Base-by-base conservation (phyloP, 2,113 vertebrate genomes). In the Crotalus tigris region DNA sequence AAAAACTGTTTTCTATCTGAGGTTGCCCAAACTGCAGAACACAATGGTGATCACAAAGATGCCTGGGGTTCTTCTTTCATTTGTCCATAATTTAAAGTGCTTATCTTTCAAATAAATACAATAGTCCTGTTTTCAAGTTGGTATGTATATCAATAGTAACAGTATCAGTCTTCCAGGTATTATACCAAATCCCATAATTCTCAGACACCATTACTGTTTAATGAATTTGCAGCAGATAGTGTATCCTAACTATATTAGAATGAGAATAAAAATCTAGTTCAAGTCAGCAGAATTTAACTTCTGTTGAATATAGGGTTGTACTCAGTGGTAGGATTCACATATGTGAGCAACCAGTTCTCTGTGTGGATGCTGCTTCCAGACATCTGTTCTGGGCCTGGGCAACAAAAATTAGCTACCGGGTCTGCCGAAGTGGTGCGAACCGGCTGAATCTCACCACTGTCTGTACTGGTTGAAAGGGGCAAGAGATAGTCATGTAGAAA, bases 1-100 rank as follows among this genome's bases (percentile, higher is more conserved):
- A 96, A 95, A 91, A 95, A 93, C 88, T 85, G 87, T 91, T 92
- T 94, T 91, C 91, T 90, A 55, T 90, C 88, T 44, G 91, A 92
- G 55, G 88, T 59, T 49, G 87, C 44, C 92, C 92, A 81, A 81
- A 33, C 33, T 55, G 88, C 53, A 91, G 0, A 17, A 2, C n/a
- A 0, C 29, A 3, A n/a, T 53, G 26, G 12, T 23, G 90, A 90
- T 69, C 26, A 49, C 7, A 33, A 90, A 90, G 23, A 23, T 19
- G 59, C 8, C 1, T 23, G 26, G 2, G 13, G 6, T 8, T 57
- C 11, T 33, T 29, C 21, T 57, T 88, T 57, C 29, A 46, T 61
- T 51, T 90, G n/a, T 26, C 26, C 26, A 87, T 15, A 89, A 23
- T 39, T 44, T 58, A 89, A 58, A 89, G 57, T 89, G 33, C 23